Conservation (phyloP, 2,888 invertebrate genomes). For the Myopa tessellatipennis region DNA sequence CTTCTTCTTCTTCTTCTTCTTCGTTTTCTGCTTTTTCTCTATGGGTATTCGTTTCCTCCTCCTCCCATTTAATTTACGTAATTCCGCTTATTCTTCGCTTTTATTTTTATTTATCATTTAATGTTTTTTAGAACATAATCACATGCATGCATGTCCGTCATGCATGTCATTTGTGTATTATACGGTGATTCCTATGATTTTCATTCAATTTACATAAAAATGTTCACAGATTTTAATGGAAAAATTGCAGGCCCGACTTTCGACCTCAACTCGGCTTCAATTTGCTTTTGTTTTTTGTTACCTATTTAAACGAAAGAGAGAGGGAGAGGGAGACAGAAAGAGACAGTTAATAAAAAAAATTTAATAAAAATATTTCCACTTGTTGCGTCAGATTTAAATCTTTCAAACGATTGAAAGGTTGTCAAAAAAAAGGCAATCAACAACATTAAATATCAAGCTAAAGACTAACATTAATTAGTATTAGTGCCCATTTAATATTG, state of each 20-base stretch:
- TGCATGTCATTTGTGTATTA: too few relatives aligned
- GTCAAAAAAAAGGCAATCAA: too few relatives aligned
- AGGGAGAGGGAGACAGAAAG: too few relatives aligned
- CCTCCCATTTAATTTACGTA: neutral
- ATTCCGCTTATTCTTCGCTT: neutral
- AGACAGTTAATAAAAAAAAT: too few relatives aligned
- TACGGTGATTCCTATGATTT: neutral
- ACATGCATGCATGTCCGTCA: neutral
- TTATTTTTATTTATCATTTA: neutral
- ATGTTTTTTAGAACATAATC: neutral
- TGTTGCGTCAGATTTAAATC: too few relatives aligned
- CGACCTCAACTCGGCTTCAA: conserved; percentile 2
- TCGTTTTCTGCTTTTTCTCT: neutral
- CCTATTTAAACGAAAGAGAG: too few relatives aligned
- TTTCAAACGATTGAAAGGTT: too few relatives aligned
- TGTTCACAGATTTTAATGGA: conserved; percentile 36
- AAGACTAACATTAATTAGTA: too few relatives aligned
- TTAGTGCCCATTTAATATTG: too few relatives aligned
- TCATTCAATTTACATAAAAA: conserved; percentile 32
- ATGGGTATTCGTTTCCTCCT: neutral
- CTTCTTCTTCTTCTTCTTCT: neutral
- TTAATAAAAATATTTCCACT: too few relatives aligned
- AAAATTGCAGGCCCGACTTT: conserved; percentile 35
- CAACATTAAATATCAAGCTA: too few relatives aligned
- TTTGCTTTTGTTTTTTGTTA: neutral